Conservation (phyloP, 1,140 invertebrate genomes). For the Branchinecta lynchi region DNA sequence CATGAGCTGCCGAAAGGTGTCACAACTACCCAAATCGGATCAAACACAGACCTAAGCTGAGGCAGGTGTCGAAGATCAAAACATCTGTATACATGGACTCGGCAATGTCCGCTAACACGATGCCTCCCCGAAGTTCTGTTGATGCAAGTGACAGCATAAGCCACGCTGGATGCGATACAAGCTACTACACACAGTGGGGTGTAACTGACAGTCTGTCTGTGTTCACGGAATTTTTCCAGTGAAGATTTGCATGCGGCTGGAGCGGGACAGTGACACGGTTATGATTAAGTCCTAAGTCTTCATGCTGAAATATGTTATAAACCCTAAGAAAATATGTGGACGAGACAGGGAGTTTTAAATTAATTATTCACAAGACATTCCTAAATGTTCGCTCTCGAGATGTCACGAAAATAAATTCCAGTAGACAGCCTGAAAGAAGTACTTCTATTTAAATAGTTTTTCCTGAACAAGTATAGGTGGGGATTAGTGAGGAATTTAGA, state of each 20-base stretch:
- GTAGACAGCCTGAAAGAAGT: not conserved
- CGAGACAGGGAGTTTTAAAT: not conserved
- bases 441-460: not conserved
- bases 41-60: not conserved
- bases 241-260: no score
- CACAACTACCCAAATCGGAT: no score
- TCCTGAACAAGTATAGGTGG: not conserved
- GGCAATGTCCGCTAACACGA: no score
- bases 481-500: not conserved
- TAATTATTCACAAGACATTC: conserved; percentile 7
- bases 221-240: no score
- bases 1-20: no score
- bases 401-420: not conserved
- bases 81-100: not conserved
- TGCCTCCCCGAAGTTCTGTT: no score
- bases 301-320: not conserved
- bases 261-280: no score
- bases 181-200: no score
- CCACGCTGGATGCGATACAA: no score
- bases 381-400: not conserved
- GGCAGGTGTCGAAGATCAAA: conserved; percentile 1
- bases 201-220: no score
- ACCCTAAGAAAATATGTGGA: not conserved
- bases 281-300: no score
- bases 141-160: no score